Percentiles rank a stretch among this genome's conserved stretches.
Evolutionary conservation across 1,140 invertebrate species (phyloP).

Genomic region (Halesus radiatus): DNA sequence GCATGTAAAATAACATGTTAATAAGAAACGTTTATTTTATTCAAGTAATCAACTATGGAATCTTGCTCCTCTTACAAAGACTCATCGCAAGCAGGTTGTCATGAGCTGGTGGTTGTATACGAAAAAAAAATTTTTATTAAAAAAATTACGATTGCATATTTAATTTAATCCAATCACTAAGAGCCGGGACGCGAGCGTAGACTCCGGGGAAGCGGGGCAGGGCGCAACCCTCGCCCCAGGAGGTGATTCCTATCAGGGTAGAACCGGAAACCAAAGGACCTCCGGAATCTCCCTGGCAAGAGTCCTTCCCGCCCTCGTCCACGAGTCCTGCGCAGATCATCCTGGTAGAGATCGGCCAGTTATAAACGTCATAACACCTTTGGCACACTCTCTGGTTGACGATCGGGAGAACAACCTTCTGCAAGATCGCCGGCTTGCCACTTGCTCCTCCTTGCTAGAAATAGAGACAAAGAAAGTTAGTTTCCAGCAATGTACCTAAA

Average conservation of each 20-base stretch:
- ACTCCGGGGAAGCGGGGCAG: slow-evolving; percentile 68
- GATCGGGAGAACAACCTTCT: slow-evolving; percentile 62
- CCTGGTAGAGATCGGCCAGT: slow-evolving; percentile 68
- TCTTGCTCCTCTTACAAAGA: too few species aligned
- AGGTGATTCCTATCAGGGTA: slow-evolving; percentile 65
- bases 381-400: slow-evolving; percentile 61
- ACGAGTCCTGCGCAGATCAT: slow-evolving; percentile 79
- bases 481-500: too few species aligned
- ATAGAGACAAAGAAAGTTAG: too few species aligned
- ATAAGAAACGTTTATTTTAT: too few species aligned
- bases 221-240: slow-evolving; percentile 69
- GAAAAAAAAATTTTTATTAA: too few species aligned
- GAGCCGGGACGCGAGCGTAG: slow-evolving; percentile 66
- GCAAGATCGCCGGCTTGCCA: not conserved
- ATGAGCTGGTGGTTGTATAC: too few species aligned
- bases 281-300: slow-evolving; percentile 67
- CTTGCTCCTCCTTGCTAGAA: not conserved
- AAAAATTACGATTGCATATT: not conserved
- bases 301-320: slow-evolving; percentile 57
- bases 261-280: slow-evolving; percentile 61
- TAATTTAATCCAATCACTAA: slow-evolving; percentile 58
- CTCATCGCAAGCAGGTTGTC: too few species aligned
- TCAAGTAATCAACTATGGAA: too few species aligned
- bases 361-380: slow-evolving; percentile 52
- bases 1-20: too few species aligned